phyloP scores from a whole-genome alignment of 2,113 vertebrate genomes.

The Antennarius striatus region DNA sequence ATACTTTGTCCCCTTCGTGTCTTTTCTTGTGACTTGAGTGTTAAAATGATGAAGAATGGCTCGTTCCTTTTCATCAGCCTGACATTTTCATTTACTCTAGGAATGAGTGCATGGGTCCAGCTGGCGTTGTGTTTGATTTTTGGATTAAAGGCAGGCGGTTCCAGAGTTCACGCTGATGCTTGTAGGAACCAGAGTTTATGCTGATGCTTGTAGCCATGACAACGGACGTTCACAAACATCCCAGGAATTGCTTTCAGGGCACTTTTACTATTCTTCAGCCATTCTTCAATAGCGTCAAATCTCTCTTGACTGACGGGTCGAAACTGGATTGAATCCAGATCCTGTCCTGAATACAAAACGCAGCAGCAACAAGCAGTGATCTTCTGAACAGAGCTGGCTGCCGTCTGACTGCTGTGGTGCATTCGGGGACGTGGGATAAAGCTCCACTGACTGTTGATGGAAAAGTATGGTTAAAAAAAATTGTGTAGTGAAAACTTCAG shows the following conservation, averaged over 20 bases:
- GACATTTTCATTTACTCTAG: constrained; percentile 32
- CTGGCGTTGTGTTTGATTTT: constrained; percentile 37
- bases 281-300: constrained; percentile 45
- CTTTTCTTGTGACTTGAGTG: not conserved
- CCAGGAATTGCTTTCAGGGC: constrained; percentile 43
- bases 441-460: constrained; percentile 19
- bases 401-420: constrained; percentile 3
- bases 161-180: constrained; percentile 9
- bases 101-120: constrained; percentile 34
- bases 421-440: not conserved
- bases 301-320: constrained; percentile 9
- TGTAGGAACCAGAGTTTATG: constrained; percentile 31
- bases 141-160: constrained; percentile 39
- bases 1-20: not conserved
- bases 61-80: constrained; percentile 6
- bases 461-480: constrained; percentile 44
- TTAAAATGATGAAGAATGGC: constrained; percentile 10
- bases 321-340: constrained; percentile 18
- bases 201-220: constrained; percentile 41
- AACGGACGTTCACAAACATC: constrained; percentile 50
- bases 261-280: constrained; percentile 27
- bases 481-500: constrained; percentile 21
- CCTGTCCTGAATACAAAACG: constrained; percentile 2
- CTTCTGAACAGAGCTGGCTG: not conserved
- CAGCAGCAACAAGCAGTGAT: not conserved